A percentile compares a stretch with the other conserved stretches of the same genome.
These are phyloP conservation scores for Mesaphorura yosii DNA, from an alignment of 1,140 invertebrate species.

Conservation along the genomic window DNA sequence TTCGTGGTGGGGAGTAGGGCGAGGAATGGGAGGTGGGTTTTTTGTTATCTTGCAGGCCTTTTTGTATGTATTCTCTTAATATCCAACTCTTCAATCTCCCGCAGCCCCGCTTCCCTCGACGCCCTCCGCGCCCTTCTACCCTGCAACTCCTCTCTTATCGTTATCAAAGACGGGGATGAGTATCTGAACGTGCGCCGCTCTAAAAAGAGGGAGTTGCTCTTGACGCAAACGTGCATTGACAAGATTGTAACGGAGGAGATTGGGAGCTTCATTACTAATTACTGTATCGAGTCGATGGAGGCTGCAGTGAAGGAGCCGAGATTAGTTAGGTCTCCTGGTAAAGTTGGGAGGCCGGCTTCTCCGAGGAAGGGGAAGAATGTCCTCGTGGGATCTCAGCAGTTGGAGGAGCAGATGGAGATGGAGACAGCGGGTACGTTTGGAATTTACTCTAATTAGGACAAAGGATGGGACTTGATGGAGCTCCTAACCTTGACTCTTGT, in stretches of 20 bases:
- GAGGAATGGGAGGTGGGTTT: constrained; percentile 15
- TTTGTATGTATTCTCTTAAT: background rate
- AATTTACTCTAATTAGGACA: background rate
- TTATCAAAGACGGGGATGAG: constrained; percentile 73
- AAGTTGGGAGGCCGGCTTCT: too few relatives aligned
- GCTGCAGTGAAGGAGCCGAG: too few relatives aligned
- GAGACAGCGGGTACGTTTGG: too few relatives aligned
- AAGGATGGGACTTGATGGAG: background rate
- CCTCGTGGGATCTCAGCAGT: too few relatives aligned
- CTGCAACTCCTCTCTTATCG: constrained; percentile 60
- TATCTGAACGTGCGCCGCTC: constrained; percentile 55
- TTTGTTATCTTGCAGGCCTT: background rate
- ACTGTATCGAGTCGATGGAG: too few relatives aligned
- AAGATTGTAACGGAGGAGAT: constrained; percentile 50
- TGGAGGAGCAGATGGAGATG: too few relatives aligned
- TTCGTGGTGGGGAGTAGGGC: constrained; percentile 25
- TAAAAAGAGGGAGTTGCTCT: constrained; percentile 56
- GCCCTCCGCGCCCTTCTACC: too few relatives aligned
- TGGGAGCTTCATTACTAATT: constrained; percentile 11
- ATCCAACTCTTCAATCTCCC: background rate
- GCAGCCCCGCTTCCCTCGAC: background rate
- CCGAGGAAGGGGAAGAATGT: too few relatives aligned
- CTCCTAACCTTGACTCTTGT: too few relatives aligned
- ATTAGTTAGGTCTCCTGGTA: too few relatives aligned
- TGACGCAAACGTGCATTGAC: constrained; percentile 74